Base-by-base conservation (phyloP, 2,113 vertebrate species). In the Cardinalis cardinalis region DNA sequence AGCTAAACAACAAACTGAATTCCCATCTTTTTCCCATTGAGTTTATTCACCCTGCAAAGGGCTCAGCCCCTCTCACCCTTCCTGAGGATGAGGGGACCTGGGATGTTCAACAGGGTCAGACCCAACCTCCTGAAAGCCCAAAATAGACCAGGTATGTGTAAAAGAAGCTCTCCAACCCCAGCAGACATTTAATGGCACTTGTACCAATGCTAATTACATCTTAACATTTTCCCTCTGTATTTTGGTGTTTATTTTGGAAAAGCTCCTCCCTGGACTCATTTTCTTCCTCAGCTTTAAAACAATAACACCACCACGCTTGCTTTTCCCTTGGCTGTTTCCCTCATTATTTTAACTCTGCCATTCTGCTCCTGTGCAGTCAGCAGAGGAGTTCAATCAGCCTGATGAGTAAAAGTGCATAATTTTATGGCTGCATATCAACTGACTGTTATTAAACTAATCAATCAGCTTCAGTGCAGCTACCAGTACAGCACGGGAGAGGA, bases 371-470 rank as follows among this genome's bases (percentile, higher is more conserved):
- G 84, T 95, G 79, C 89, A 92, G 78, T 87, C 95, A 96, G 95
- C 95, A 95, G 91, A 94, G 92, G 93, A 95, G 92, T 89, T 96
- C 95, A 96, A 96, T 96, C 95, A 95, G 93, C 90, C 95, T 95
- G 95, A 95, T 95, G 95, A 96, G 95, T 95, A 95, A 73, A 95
- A 95, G 93, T 90, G 92, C 92, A 95, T 96, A 96, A 95, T 96
- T 96, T 96, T 95, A 96, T 95, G 95, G 95, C 93, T 95, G 95
- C 95, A 77, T 95, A 94, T 94, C 95, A 96, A 95, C 95, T 87
- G 92, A 93, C 81, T 95, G 93, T 96, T 96, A 96, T 96, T 96
- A 95, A 96, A 95, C 93, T 89, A 95, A 96, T 96, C 95, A 95
- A 96, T 96, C 95, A 95, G 89, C 93, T 94, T 94, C 93, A 93